Evolutionary conservation across 2,888 invertebrate genomes (phyloP).

Genomic region (Adela reaumurella): DNA sequence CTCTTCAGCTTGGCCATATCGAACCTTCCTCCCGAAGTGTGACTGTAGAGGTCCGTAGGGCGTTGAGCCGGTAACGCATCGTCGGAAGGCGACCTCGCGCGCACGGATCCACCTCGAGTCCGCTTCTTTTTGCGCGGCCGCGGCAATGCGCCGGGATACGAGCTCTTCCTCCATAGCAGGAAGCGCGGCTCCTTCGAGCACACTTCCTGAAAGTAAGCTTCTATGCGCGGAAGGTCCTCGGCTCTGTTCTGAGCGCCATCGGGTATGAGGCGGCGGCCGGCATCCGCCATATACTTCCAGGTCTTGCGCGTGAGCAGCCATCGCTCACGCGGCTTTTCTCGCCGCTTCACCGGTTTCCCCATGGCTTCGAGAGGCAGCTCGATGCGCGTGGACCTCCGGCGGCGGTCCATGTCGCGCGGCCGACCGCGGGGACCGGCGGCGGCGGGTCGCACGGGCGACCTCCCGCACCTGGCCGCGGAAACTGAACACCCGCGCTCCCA

Average conservation of each 20-base stretch:
- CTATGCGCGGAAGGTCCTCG: constrained; percentile 77
- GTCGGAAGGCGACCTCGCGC: constrained; percentile 64
- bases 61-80: constrained; percentile 46
- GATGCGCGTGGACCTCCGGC: constrained; percentile 35
- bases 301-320: constrained; percentile 87
- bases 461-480: constrained; percentile 20
- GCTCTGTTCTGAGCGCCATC: constrained; percentile 69
- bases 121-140: constrained; percentile 54
- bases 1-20: constrained; percentile 66
- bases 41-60: constrained; percentile 41
- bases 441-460: constrained; percentile 4
- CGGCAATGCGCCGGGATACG: constrained; percentile 71
- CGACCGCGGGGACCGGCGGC: constrained; percentile 21
- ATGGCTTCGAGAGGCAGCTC: constrained; percentile 51
- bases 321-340: constrained; percentile 67
- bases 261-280: constrained; percentile 81
- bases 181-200: constrained; percentile 76
- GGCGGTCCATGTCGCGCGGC: constrained; percentile 34
- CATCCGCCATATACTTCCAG: constrained; percentile 91
- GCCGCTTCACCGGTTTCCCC: constrained; percentile 56
- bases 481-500: constrained; percentile 35
- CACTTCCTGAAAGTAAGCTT: constrained; percentile 80
- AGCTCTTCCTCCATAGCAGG: constrained; percentile 77
- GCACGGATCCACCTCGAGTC: constrained; percentile 64
- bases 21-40: constrained; percentile 60